Evolutionary conservation across 1,140 invertebrate species (phyloP), one percentile per base, ranked within the genome.

Genomic region (Dryas iulia): DNA sequence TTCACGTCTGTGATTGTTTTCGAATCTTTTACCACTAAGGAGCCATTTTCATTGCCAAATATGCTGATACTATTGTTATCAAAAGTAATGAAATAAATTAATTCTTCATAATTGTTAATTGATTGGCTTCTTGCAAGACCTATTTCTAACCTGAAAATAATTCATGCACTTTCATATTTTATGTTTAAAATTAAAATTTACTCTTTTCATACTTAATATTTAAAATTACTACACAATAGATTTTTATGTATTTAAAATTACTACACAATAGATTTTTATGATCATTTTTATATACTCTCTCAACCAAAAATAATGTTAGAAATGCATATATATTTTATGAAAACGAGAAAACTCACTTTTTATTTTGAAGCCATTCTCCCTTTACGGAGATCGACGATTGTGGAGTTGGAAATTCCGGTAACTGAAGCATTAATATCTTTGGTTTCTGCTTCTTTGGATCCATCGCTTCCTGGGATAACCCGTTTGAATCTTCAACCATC

Each of bases 381-480:
- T 8, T 21, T 47, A 47, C n/a, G n/a, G n/a, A n/a, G n/a, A n/a
- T n/a, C n/a, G n/a, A n/a, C n/a, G n/a, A n/a, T n/a, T n/a, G n/a
- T n/a, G n/a, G n/a, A n/a, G n/a, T n/a, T n/a, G n/a, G n/a, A n/a
- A n/a, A n/a, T 69, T 69, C 87, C 26, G 88, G 88, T 67, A 90
- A 66, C n/a, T 77, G n/a, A 59, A 84, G 86, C 78, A 86, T 85
- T 28, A n/a, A 73, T 83, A 77, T 82, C 79, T 24, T 78, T 77
- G 23, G 72, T 58, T 30, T 30, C 26, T 33, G n/a, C n/a, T n/a
- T n/a, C n/a, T 54, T 53, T 25, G 82, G 76, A 80, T 79, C 80
- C 69, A 72, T n/a, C 70, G 79, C 71, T 68, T 75, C 71, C 66
- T 77, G 57, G 59, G 78, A 57, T 57, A 78, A 56, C 6, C 82